phyloP scores from a whole-genome alignment of 2,113 vertebrate genomes.

The Carassius gibelio region DNA sequence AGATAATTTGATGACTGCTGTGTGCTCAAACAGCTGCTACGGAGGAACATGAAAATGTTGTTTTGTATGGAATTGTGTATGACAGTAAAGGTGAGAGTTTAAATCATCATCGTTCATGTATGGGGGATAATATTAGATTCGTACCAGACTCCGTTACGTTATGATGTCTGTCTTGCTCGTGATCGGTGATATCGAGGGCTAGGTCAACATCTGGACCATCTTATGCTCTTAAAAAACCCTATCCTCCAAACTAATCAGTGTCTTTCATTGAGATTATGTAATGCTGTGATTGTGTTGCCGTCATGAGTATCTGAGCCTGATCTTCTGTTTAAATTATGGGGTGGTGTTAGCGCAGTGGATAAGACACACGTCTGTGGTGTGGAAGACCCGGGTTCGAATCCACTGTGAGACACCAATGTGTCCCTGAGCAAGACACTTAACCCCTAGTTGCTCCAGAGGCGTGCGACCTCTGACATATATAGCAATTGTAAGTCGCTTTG shows the following conservation, averaged over 20 bases:
- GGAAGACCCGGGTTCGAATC: too few species aligned
- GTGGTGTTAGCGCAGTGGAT: too few species aligned
- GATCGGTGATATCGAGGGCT: not conserved
- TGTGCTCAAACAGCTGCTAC: not conserved
- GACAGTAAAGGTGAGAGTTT: not conserved
- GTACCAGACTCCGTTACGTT: not conserved
- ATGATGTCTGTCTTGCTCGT: not conserved
- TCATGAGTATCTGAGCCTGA: not conserved
- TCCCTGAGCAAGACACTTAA: too few species aligned
- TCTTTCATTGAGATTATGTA: slow-evolving; percentile 18
- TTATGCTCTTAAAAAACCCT: not conserved
- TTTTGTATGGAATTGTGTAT: not conserved
- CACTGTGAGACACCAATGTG: too few species aligned
- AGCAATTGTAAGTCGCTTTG: too few species aligned
- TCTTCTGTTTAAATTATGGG: not conserved
- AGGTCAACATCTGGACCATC: slow-evolving; percentile 24
- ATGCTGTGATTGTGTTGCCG: not conserved
- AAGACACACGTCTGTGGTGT: too few species aligned
- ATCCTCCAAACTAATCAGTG: not conserved
- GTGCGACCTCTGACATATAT: too few species aligned
- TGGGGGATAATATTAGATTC: not conserved
- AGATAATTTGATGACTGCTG: not conserved
- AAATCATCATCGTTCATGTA: not conserved
- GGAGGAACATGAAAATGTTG: not conserved
- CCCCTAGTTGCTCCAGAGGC: too few species aligned